These are phyloP conservation scores for Tanypteryx hageni DNA, from an alignment of 2,888 invertebrate species.

Conservation along the genomic window DNA sequence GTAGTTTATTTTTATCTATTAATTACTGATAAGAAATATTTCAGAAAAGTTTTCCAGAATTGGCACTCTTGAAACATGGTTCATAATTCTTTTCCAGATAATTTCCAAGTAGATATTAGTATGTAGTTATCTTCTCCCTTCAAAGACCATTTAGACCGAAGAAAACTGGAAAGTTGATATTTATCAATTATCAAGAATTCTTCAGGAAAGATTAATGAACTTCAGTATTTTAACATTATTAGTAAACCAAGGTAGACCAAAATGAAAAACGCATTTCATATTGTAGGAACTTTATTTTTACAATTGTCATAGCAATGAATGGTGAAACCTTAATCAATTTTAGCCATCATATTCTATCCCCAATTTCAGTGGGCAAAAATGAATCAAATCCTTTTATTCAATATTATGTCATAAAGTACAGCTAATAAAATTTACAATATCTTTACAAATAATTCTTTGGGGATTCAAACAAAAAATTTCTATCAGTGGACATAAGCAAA, in stretches of 20 bases:
- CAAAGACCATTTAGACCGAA: no score
- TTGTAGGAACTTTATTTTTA: conserved; percentile 63
- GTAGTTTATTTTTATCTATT: no score
- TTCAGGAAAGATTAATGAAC: no score
- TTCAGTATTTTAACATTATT: no score
- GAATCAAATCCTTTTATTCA: not conserved
- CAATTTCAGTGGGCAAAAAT: conserved; percentile 16
- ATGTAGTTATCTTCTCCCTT: no score
- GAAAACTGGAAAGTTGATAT: no score
- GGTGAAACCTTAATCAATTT: conserved; percentile 34
- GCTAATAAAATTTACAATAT: not conserved
- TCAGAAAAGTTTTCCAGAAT: no score
- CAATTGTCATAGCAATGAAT: conserved; percentile 60
- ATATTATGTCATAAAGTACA: not conserved
- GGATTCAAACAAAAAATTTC: not conserved
- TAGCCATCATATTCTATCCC: conserved; percentile 25
- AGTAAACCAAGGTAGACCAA: not conserved
- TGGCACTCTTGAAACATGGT: no score
- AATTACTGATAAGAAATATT: no score
- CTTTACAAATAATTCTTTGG: not conserved
- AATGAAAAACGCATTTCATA: not conserved
- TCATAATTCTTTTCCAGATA: no score
- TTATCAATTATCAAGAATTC: no score
- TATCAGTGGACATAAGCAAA: not conserved
- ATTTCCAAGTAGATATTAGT: no score